Evolutionary conservation across 2,797 vertebrate genomes (phyloP), one percentile per base, ranked within the genome.

Genomic region (Periophthalmus magnuspinnatus): DNA sequence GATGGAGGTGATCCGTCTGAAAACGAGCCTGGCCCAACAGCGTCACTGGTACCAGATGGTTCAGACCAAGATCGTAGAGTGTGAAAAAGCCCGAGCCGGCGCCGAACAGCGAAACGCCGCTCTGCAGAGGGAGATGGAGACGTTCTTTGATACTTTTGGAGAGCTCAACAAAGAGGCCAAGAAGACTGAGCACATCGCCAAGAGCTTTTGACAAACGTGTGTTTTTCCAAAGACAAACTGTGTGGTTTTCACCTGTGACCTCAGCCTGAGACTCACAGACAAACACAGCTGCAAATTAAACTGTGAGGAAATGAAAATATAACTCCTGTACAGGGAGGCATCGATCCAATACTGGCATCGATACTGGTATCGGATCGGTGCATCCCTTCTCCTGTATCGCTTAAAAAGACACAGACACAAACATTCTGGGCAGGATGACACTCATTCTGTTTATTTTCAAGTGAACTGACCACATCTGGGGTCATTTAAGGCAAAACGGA

Each of bases 71-170:
- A 89, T 91, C 1, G 22, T 3, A 3, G 91, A 92, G 6, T 88
- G 90, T 0, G 93, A 95, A 74, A 87, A 77, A 17, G 89, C 79
- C 7, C 81, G 90, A 17, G 78, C 77, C n/a, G 83, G 89, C 0
- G 92, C 91, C 0, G 92, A 95, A 67, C 76, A 58, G 45, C 90
- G 78, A 78, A 95, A 95, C 0, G 64, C 88, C 19, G 86, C 36
- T 0, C 89, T 94, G 73, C 92, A 94, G 70, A 91, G 67, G 60
- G 92, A 94, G 89, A 93, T 91, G 90, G 93, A 94, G 58, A 91
- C 93, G 71, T 93, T 93, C 79, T 93, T 94, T 9, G 89, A 94
- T 84, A 93, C 90, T 66, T 95, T 93, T 0, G 87, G 93, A 34
- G 93, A 95, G 78, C 90, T 90, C 72, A 95, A 89, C 81, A 86